A percentile compares a stretch with the other conserved stretches of the same genome.
phyloP scores from a whole-genome alignment of 35 echinoderm and acorn worm genomes.

The Patiria miniata region DNA sequence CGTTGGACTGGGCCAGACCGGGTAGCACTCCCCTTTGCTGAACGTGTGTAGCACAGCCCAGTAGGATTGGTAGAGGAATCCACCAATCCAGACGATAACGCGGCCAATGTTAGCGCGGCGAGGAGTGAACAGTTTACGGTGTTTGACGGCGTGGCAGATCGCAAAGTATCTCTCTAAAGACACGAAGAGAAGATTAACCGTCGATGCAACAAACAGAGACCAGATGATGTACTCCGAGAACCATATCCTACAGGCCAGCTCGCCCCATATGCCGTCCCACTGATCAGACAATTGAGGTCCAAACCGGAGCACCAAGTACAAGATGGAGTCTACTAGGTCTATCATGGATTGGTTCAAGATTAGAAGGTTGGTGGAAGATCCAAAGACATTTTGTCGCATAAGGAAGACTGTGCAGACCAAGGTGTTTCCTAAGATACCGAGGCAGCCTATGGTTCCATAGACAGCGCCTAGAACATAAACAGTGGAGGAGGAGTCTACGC shows the following conservation, averaged over 20 bases:
- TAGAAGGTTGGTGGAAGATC: too few species aligned
- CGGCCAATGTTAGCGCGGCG: conserved; percentile 57
- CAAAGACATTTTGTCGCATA: conserved; percentile 45
- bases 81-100: conserved; percentile 40
- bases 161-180: conserved; percentile 70
- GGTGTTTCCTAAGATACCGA: conserved; percentile 38
- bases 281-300: conserved; percentile 29
- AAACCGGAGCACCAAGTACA: conserved; percentile 58
- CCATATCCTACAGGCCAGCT: conserved; percentile 71
- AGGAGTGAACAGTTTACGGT: too few species aligned
- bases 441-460: conserved; percentile 64
- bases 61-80: too few species aligned
- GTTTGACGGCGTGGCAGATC: conserved; percentile 46
- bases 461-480: background rate
- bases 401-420: conserved; percentile 69
- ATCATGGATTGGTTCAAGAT: conserved; percentile 58
- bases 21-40: conserved; percentile 30
- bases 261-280: conserved; percentile 26
- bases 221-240: conserved; percentile 51
- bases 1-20: conserved; percentile 37
- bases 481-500: background rate
- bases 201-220: too few species aligned
- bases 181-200: too few species aligned
- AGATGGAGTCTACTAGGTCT: conserved; percentile 54
- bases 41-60: conserved; percentile 32